Percentiles rank a stretch among this genome's conserved stretches.
Evolutionary conservation across 1,140 invertebrate species (phyloP).

Genomic region (Zaprionus nigranus): DNA sequence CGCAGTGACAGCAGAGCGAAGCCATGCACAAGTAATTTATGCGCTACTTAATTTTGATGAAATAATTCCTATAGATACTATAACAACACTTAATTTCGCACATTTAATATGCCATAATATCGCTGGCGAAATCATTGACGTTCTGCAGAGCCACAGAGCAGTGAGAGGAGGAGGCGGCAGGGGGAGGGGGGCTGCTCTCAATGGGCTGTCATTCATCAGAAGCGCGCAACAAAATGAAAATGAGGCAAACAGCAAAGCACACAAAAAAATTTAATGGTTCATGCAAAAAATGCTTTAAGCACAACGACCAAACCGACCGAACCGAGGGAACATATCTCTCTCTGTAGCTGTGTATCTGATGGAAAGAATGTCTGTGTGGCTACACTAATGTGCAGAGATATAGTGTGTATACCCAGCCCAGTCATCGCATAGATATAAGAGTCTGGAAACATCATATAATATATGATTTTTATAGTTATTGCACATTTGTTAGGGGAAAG

Average conservation of each 20-base stretch:
- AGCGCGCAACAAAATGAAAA: constrained; percentile 67
- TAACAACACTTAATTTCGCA: constrained; percentile 80
- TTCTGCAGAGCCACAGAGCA: too few species aligned
- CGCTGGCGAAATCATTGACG: constrained; percentile 28
- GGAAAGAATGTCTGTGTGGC: background rate
- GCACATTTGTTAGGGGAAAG: background rate
- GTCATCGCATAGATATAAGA: background rate
- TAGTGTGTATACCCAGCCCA: background rate
- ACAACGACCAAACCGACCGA: constrained; percentile 18
- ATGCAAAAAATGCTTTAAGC: constrained; percentile 62
- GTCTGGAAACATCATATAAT: background rate
- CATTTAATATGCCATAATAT: constrained; percentile 76
- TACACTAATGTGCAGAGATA: background rate
- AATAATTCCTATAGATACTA: constrained; percentile 76
- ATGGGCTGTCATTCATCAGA: constrained; percentile 78
- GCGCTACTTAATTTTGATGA: constrained; percentile 79
- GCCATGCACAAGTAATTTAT: constrained; percentile 67
- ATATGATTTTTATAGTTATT: constrained; percentile 3
- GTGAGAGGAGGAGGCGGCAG: background rate
- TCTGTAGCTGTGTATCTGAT: background rate
- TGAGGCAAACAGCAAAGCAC: constrained; percentile 55
- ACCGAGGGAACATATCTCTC: background rate
- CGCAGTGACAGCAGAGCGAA: constrained; percentile 18
- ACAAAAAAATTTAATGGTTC: constrained; percentile 68
- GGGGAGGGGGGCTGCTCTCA: constrained; percentile 23